These are phyloP conservation scores for Apostichopus japonicus DNA, from an alignment of 35 echinoderm and acorn worm species.

Conservation along the genomic window DNA sequence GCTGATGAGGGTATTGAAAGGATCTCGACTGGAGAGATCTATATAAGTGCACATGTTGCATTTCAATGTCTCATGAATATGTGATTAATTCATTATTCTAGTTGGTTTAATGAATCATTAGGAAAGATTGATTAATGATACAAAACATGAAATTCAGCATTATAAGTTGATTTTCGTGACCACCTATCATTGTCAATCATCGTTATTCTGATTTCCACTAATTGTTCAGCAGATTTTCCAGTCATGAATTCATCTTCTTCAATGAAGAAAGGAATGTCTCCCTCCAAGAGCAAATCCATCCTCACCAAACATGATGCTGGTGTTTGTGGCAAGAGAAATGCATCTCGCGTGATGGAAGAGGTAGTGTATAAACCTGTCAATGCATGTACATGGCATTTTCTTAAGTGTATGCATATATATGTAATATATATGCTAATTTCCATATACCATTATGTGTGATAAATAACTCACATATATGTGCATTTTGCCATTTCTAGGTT, in stretches of 20 bases:
- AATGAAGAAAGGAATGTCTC: not conserved
- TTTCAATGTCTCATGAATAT: too few relatives aligned
- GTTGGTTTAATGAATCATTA: too few relatives aligned
- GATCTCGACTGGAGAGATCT: too few relatives aligned
- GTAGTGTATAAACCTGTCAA: conserved; percentile 38
- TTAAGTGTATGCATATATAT: not conserved
- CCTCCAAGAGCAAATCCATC: conserved; percentile 37
- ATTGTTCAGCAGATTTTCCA: conserved; percentile 2
- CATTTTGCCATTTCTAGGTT: not conserved
- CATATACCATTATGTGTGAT: not conserved
- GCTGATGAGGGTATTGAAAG: too few relatives aligned
- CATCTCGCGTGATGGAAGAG: conserved; percentile 83
- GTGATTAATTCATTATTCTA: too few relatives aligned
- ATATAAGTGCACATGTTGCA: too few relatives aligned
- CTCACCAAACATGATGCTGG: conserved; percentile 86
- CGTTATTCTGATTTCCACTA: not conserved
- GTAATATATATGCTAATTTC: not conserved
- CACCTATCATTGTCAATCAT: not conserved
- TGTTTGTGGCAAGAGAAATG: conserved; percentile 86
- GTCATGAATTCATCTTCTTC: not conserved
- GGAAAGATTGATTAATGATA: too few relatives aligned
- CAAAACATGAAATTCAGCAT: too few relatives aligned
- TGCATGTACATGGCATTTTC: not conserved
- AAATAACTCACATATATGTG: not conserved
- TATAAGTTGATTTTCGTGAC: too few relatives aligned